Conservation (phyloP, 2,888 invertebrate genomes). For the Acrocyrtus sp. region DNA sequence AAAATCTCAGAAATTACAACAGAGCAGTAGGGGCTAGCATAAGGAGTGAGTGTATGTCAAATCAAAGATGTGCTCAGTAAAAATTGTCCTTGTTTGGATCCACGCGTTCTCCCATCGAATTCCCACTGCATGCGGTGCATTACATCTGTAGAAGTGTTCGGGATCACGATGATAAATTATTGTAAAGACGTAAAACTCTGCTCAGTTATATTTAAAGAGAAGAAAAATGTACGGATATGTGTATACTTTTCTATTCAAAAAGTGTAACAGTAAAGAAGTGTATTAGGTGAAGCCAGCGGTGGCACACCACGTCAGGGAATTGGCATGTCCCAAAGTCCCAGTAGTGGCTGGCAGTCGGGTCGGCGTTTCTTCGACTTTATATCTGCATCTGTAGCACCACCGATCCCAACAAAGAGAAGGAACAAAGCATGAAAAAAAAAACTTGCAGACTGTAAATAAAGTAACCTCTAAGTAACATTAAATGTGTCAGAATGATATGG, state of each 20-base stretch:
- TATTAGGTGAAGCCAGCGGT: not conserved
- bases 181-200: not conserved
- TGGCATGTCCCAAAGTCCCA: constrained; percentile 21
- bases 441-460: constrained; percentile 5
- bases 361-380: not conserved
- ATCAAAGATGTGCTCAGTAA: no score
- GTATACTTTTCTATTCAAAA: not conserved
- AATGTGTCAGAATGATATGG: constrained; percentile 18
- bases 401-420: not conserved
- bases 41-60: no score
- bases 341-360: not conserved
- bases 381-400: not conserved
- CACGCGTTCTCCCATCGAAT: no score
- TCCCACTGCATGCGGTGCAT: no score
- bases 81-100: no score
- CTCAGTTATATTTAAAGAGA: not conserved
- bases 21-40: no score
- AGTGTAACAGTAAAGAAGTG: not conserved
- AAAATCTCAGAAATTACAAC: not conserved
- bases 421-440: not conserved
- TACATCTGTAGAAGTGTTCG: not conserved
- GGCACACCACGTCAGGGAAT: constrained; percentile 19
- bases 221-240: not conserved
- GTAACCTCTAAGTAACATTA: constrained; percentile 25
- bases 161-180: not conserved